These are phyloP conservation scores for Loxodonta africana DNA, from an alignment of 2,113 vertebrate species.

Conservation along the genomic window DNA sequence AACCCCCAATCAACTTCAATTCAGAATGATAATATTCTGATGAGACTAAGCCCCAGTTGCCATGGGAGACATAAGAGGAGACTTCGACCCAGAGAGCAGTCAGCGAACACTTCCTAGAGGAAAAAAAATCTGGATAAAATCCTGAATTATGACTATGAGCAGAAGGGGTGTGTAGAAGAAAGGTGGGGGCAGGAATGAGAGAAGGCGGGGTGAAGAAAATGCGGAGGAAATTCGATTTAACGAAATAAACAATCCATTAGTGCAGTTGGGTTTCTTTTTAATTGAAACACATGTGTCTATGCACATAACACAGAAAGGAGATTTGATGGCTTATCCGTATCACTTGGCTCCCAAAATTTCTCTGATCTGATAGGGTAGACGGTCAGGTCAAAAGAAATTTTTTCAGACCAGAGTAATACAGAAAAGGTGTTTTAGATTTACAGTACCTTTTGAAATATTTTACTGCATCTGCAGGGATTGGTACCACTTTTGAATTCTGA, in stretches of 20 bases:
- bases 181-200: neutral
- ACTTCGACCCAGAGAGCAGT: neutral
- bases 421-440: neutral
- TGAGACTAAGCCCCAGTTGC: neutral
- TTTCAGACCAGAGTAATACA: neutral
- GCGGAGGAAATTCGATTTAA: neutral
- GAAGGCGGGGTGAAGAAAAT: neutral
- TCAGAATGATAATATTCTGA: neutral
- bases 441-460: neutral
- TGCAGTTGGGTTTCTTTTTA: neutral
- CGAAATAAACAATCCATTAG: neutral
- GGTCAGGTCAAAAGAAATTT: neutral
- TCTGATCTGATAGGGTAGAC: neutral
- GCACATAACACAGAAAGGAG: neutral
- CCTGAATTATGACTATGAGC: neutral
- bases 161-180: neutral
- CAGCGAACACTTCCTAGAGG: neutral
- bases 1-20: neutral
- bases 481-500: neutral
- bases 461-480: neutral
- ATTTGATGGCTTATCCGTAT: neutral
- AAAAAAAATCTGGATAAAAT: neutral
- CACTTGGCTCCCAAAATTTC: neutral
- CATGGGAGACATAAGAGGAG: neutral
- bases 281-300: neutral